Base-by-base conservation (phyloP, 2,888 invertebrate genomes). In the Troides oblongomaculatus region DNA sequence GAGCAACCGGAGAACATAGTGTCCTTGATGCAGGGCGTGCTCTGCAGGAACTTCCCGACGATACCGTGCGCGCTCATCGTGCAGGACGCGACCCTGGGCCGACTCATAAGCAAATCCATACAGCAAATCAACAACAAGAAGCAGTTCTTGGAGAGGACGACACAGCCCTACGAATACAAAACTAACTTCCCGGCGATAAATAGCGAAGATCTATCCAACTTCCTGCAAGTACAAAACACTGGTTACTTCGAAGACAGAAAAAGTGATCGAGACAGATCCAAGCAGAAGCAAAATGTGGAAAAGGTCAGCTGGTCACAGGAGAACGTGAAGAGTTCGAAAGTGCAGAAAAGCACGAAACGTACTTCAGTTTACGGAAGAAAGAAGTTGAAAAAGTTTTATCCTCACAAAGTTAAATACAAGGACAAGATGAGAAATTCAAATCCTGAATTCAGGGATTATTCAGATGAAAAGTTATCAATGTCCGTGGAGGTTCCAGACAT, bases 321-420 rank as follows among this genome's bases (percentile, higher is more conserved):
- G 62, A 75, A 73, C 58, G 69, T 64, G 25, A 72, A 74, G 71
- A 74, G 72, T 21, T 71, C 66, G 6, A 70, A 66, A 18, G 78
- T 77, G 53, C 76, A 77, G 21, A 81, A 75, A 17, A 81, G 79
- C 0, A 53, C 72, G 2, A 79, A 82, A 66, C 73, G 75, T 12
- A 79, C 81, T 0, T 66, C 83, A 0, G 64, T 84, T 0, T 85
- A 81, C 75, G 81, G 83, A 0, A 76, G 84, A n/a, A 91, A 87
- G 76, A 89, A 88, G 68, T 77, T 90, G 0, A 76, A 85, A 3
- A 91, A 90, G 61, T 92, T 88, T 73, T 92, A 89, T 62, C 92
- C 92, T 1, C 91, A 90, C 76, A 92, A 90, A 72, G 81, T 88
- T n/a, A 91, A 91, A 68, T 85, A 89, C 66, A 89, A 86, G 57